Evolutionary conservation across 2,113 vertebrate species (phyloP), one percentile per base, ranked within the genome.

Genomic region (Trachemys scripta): DNA sequence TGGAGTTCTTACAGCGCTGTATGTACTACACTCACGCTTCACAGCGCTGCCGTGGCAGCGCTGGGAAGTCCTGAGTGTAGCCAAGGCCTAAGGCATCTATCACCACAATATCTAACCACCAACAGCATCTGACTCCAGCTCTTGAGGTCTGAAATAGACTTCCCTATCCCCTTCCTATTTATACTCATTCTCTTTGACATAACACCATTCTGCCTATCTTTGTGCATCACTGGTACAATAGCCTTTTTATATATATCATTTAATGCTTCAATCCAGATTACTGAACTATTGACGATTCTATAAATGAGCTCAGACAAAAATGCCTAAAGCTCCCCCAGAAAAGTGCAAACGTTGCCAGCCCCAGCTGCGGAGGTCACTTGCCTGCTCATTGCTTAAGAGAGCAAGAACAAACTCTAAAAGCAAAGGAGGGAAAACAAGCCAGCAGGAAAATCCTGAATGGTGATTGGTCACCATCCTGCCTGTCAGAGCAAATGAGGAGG

Each of bases 111-210:
- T 88, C 85, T 93, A 93, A 89, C 57, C 78, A 93, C 53, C 87
- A 38, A 38, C 10, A n/a, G 35, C 65, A 72, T 22, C n/a, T 38
- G 9, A 38, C 9, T 72, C 17, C 65, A 87, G 47, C 80, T 96
- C 57, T 20, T 91, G 78, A 91, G 96, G 89, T 45, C 78, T 90
- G 90, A 94, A 92, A 89, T 89, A 96, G 93, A 84, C 69, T 90
- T 95, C 45, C 22, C 91, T 94, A 94, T 80, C 53, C 45, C 76
- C 88, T 78, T 87, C 90, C 95, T 72, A 72, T 92, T 83, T 95
- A 83, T 51, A 51, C 53, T 53, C 86, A 89, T 29, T 96, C 89
- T 27, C 91, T 87, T 54, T 76, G 8, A 16, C 82, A 50, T 96
- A 95, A 92, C 53, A 88, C 57, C 78, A 51, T 87, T 95, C 29